phyloP scores from a whole-genome alignment of 1,140 invertebrate species.

The Papilio dardanus region DNA sequence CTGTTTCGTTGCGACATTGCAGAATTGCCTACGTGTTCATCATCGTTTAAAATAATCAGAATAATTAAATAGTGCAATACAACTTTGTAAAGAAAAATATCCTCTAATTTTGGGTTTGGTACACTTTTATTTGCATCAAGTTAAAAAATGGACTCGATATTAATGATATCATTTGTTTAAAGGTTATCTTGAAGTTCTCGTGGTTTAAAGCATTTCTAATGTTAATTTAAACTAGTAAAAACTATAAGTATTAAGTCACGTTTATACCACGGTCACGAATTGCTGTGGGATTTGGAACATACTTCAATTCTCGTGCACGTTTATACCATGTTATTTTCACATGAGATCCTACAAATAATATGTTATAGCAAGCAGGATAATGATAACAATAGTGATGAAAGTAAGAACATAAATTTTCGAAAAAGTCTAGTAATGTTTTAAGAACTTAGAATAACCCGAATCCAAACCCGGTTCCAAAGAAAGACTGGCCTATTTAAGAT shows the following conservation, averaged over 20 bases:
- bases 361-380: neutral
- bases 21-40: neutral
- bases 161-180: neutral
- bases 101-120: neutral
- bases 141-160: neutral
- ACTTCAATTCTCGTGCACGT: slow-evolving; percentile 49
- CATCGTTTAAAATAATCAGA: neutral
- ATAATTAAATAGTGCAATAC: neutral
- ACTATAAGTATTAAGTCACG: slow-evolving; percentile 52
- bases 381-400: neutral
- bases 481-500: too few species aligned
- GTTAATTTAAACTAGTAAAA: slow-evolving; percentile 33
- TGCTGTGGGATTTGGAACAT: slow-evolving; percentile 68
- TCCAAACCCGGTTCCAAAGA: too few species aligned
- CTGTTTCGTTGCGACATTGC: neutral
- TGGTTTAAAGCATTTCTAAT: neutral
- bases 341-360: slow-evolving; percentile 38
- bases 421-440: too few species aligned
- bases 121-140: neutral
- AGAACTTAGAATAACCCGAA: too few species aligned
- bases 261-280: slow-evolving; percentile 60
- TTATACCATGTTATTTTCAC: slow-evolving; percentile 41
- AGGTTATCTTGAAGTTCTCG: neutral
- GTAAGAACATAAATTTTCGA: neutral
- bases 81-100: neutral